Percentiles rank a stretch among this genome's conserved stretches.
Conservation (phyloP, 2,113 vertebrate genomes). For the Scolopax mira region DNA sequence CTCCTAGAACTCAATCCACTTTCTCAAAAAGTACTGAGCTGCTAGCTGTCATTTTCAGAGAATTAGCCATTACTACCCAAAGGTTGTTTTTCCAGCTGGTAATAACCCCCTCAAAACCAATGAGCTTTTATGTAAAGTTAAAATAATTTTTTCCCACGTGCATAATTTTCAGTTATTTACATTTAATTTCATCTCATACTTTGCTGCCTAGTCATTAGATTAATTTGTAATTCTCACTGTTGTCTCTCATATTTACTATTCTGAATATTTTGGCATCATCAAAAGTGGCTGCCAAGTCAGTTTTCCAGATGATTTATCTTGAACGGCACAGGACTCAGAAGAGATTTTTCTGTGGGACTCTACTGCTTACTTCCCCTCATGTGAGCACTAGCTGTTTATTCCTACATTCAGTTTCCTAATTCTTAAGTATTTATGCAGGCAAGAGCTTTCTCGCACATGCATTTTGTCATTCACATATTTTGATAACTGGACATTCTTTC, state of each 20-base stretch:
- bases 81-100: not conserved
- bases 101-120: not conserved
- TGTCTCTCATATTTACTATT: not conserved
- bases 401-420: not conserved
- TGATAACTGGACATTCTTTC: not conserved
- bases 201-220: not conserved
- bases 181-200: not conserved
- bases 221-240: not conserved
- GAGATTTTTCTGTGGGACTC: not conserved
- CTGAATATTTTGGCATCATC: not conserved
- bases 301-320: not conserved
- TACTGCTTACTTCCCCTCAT: not conserved
- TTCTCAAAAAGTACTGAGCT: not conserved
- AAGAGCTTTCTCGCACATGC: not conserved
- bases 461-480: not conserved
- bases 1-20: not conserved
- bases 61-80: not conserved
- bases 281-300: not conserved
- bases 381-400: not conserved
- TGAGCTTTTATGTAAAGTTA: not conserved
- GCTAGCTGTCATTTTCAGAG: not conserved
- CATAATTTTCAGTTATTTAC: not conserved
- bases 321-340: not conserved
- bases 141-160: not conserved
- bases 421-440: not conserved